Evolutionary conservation across 2,797 vertebrate genomes (phyloP).

Genomic region (Austrolebias charrua): DNA sequence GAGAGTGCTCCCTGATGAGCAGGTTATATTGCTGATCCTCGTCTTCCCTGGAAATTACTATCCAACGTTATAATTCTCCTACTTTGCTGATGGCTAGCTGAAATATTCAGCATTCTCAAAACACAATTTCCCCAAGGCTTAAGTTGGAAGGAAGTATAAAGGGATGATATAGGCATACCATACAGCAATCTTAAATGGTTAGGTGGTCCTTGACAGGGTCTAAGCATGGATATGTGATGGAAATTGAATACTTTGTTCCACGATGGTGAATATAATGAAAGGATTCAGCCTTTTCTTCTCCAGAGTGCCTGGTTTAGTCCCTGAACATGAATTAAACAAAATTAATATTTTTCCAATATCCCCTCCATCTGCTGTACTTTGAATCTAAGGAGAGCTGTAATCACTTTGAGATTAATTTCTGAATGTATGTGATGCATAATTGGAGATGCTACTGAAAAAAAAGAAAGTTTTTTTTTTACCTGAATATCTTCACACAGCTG

Average conservation of each 20-base stretch:
- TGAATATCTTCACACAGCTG: neutral
- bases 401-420: neutral
- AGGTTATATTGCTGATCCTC: slow-evolving; percentile 69
- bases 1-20: slow-evolving; percentile 70
- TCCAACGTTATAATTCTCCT: slow-evolving; percentile 45
- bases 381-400: neutral
- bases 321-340: slow-evolving; percentile 8
- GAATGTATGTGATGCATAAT: neutral
- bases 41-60: slow-evolving; percentile 66
- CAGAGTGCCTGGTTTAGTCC: neutral
- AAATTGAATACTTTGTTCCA: neutral
- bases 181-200: slow-evolving; percentile 14
- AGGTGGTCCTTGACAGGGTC: slow-evolving; percentile 22
- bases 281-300: neutral
- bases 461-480: slow-evolving; percentile 4
- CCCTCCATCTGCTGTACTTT: neutral
- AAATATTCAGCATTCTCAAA: slow-evolving; percentile 50
- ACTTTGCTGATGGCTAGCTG: slow-evolving; percentile 46
- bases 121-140: slow-evolving; percentile 36
- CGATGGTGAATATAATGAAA: slow-evolving; percentile 2
- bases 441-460: neutral
- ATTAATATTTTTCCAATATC: neutral
- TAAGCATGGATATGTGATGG: neutral
- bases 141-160: slow-evolving; percentile 27
- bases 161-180: neutral